phyloP scores from a whole-genome alignment of 2,797 vertebrate genomes.

The Lepidocolaptes lacrymiger region DNA sequence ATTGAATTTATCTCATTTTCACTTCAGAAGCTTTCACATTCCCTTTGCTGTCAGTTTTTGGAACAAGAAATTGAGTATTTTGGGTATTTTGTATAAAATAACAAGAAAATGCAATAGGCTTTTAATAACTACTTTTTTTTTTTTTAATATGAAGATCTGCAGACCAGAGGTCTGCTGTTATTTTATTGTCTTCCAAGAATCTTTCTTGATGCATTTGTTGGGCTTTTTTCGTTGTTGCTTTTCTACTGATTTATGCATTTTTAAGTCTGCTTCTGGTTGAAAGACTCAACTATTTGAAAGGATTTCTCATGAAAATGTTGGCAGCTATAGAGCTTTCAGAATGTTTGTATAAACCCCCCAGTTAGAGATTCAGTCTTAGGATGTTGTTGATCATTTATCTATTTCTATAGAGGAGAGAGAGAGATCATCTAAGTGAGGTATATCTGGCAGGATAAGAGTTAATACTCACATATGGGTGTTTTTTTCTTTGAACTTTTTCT shows the following conservation, averaged over 20 bases:
- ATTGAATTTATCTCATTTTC: not conserved
- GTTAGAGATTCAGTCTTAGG: not conserved
- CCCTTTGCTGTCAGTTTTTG: not conserved
- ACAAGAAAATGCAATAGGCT: not conserved
- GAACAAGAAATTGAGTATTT: not conserved
- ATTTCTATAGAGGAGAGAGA: not conserved
- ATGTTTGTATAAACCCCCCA: not conserved
- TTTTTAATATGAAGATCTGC: not conserved
- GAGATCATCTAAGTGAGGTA: not conserved
- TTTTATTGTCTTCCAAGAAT: not conserved
- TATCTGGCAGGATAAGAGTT: conserved; percentile 38
- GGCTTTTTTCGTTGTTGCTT: not conserved
- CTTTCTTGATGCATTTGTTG: not conserved
- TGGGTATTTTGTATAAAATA: not conserved
- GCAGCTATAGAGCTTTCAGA: not conserved
- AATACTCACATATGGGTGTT: not conserved
- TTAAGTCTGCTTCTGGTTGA: not conserved
- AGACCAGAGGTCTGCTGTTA: not conserved
- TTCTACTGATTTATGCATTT: not conserved
- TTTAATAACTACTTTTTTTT: not conserved
- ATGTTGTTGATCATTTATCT: not conserved
- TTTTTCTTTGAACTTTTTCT: conserved; percentile 56
- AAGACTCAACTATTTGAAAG: conserved; percentile 11
- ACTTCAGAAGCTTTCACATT: not conserved
- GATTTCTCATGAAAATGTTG: not conserved